Evolutionary conservation across 2,888 invertebrate genomes (phyloP), one percentile per base, ranked within the genome.

Genomic region (Lasioglossum morio): DNA sequence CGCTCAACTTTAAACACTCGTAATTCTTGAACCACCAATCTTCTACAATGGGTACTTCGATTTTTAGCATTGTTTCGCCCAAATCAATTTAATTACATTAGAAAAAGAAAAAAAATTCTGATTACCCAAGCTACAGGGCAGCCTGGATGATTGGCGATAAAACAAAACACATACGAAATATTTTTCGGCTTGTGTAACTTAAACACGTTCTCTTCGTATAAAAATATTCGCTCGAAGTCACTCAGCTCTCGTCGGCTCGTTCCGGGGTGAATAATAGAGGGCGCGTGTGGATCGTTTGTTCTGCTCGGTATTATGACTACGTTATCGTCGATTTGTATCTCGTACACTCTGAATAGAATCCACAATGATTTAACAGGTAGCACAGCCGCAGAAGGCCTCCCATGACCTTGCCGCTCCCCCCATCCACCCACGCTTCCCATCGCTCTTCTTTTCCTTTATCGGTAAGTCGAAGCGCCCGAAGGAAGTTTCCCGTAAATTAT

Each of bases 401-500:
- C 30, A 16, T 16, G 30, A 23, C 27, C 60, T 4, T 46, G 27
- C 1, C 14, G 14, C 53, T 23, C 10, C n/a, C 19, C 14, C 19
- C 19, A 2, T 30, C n/a, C 12, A 37, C 57, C 40, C 8, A 48
- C n/a, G n/a, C 60, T 34, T n/a, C 43, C 77, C 46, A 60, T 30
- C n/a, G 23, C 43, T 70, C 37, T 69, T 82, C 86, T 75, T 82
- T 83, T 72, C 85, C 79, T 74, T 85, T 80, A 78, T 80, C 86
- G 78, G 72, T 77, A 85, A 86, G 85, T 85, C 81, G 79, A 81
- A 77, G 34, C 69, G 76, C 88, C 85, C 63, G 91, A 72, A 84
- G 85, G 84, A 87, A 91, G 82, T 88, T 89, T 81, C 73, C 73
- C 79, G 81, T 86, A 88, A 89, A 91, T 90, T 90, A 90, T 90